phyloP scores from a whole-genome alignment of 2,888 invertebrate species.

The Tanaodytes sp. region DNA sequence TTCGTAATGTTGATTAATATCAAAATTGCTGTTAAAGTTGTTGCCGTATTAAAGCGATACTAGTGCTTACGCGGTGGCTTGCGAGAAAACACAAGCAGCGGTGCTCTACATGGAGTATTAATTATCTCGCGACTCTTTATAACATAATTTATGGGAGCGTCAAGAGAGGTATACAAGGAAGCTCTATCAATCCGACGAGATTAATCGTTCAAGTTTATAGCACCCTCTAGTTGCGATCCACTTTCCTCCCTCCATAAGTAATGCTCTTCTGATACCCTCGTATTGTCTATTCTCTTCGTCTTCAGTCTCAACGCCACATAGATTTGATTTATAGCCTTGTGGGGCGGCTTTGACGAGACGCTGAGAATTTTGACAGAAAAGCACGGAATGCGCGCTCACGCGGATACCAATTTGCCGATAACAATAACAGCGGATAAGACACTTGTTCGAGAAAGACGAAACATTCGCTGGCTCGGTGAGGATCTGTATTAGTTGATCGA shows the following conservation, averaged over 20 bases:
- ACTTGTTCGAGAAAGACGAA: not conserved
- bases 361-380: constrained; percentile 25
- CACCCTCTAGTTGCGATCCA: constrained; percentile 60
- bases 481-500: constrained; percentile 17
- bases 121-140: constrained; percentile 66
- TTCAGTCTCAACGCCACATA: constrained; percentile 60
- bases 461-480: constrained; percentile 3
- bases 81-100: constrained; percentile 48
- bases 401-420: too few species aligned
- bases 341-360: constrained; percentile 27
- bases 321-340: constrained; percentile 66
- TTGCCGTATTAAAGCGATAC: constrained; percentile 24
- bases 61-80: constrained; percentile 36
- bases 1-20: not conserved
- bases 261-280: constrained; percentile 57
- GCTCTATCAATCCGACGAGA: constrained; percentile 70
- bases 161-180: constrained; percentile 58
- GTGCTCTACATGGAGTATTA: constrained; percentile 61
- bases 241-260: constrained; percentile 65
- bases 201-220: constrained; percentile 71
- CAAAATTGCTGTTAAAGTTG: constrained; percentile 6
- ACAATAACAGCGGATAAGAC: too few species aligned
- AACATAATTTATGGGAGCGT: constrained; percentile 69
- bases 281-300: constrained; percentile 57
- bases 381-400: too few species aligned